A percentile compares a stretch with the other conserved stretches of the same genome.
Conservation (phyloP, 2,797 vertebrate species). For the Neosilurus mollespiculum region DNA sequence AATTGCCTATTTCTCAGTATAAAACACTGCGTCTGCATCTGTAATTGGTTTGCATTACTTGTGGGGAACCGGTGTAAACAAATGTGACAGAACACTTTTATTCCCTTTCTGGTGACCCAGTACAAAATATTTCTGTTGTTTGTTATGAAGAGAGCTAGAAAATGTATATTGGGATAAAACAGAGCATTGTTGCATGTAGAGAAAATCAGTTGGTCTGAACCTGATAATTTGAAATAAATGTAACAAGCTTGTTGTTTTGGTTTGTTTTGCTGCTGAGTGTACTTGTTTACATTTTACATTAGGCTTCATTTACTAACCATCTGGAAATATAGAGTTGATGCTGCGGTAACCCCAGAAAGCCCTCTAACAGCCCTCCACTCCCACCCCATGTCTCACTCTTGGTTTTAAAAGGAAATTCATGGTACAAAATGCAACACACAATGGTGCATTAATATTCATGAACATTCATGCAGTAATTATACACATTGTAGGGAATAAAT, state of each 20-base stretch:
- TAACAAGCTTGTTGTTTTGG: neutral
- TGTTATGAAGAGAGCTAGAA: neutral
- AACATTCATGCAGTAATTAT: neutral
- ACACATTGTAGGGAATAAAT: neutral
- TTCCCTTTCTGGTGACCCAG: neutral
- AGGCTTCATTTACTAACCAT: constrained; percentile 10
- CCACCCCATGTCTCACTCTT: neutral
- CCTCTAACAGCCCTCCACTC: neutral
- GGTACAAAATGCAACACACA: neutral
- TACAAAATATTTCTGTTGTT: neutral
- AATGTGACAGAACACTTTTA: neutral
- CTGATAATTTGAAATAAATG: constrained; percentile 9
- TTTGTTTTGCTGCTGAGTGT: neutral
- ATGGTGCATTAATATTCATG: neutral
- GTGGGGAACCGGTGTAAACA: constrained; percentile 7
- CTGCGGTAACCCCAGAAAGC: neutral
- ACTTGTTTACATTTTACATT: neutral
- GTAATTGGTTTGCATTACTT: constrained; percentile 2
- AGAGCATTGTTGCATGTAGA: neutral
- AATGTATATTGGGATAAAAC: neutral
- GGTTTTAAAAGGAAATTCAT: neutral
- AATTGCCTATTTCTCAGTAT: constrained; percentile 12
- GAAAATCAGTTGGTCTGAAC: neutral
- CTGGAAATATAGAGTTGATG: neutral
- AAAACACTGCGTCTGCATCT: neutral